phyloP scores from a whole-genome alignment of 2,113 vertebrate species.

The Pelecanoides urinatrix region DNA sequence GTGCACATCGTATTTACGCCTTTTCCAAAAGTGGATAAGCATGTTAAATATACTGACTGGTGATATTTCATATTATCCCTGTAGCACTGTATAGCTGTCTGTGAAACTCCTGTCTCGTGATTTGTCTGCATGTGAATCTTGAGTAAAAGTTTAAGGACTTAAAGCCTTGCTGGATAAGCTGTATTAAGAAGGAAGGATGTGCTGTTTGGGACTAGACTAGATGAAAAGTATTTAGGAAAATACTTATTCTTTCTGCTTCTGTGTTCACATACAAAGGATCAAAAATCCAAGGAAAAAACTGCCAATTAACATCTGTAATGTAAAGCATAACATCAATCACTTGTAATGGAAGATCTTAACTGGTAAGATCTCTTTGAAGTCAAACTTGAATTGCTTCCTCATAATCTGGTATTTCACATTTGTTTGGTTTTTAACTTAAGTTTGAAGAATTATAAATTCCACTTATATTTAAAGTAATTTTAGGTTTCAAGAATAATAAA shows the following conservation, averaged over 20 bases:
- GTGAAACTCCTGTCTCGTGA: background rate
- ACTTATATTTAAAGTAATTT: background rate
- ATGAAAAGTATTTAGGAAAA: background rate
- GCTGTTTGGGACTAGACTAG: background rate
- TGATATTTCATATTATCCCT: background rate
- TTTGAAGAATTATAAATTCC: background rate
- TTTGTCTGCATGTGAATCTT: background rate
- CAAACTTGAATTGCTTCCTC: background rate
- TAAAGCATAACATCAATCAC: background rate
- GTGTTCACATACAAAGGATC: background rate
- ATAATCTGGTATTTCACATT: background rate
- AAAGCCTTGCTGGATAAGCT: background rate
- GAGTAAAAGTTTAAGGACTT: background rate
- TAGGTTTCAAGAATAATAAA: background rate
- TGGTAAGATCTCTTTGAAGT: conserved; percentile 7
- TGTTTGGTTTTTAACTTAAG: background rate
- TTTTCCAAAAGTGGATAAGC: background rate
- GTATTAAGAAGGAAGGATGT: background rate
- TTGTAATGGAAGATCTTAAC: background rate
- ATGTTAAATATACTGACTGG: background rate
- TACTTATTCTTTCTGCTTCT: background rate
- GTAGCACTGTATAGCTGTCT: background rate
- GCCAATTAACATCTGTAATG: background rate
- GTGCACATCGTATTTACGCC: background rate
- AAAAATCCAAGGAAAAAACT: background rate